phyloP scores from a whole-genome alignment of 2,888 invertebrate species.

The Erpobdella octoculata region DNA sequence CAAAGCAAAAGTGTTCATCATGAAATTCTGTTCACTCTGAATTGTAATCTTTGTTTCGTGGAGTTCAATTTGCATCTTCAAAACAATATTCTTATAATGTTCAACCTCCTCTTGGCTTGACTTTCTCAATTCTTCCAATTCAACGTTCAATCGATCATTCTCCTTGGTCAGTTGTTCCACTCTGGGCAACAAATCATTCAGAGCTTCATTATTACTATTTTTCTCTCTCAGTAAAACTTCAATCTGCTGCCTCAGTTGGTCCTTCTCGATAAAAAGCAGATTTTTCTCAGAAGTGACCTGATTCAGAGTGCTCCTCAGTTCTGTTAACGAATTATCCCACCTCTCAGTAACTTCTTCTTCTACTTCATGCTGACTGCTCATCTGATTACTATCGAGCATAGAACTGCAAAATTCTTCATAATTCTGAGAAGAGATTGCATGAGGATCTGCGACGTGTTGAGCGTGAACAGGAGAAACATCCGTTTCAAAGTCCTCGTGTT shows the following conservation, averaged over 20 bases:
- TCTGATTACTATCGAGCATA: too few relatives aligned
- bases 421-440: too few relatives aligned
- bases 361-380: neutral
- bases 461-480: neutral
- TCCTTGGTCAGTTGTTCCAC: neutral
- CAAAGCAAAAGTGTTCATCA: constrained; percentile 44
- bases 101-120: neutral
- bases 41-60: constrained; percentile 31
- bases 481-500: neutral
- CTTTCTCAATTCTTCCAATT: neutral
- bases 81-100: neutral
- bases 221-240: neutral
- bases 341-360: neutral
- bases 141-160: neutral
- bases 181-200: neutral
- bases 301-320: neutral
- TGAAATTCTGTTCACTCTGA: constrained; percentile 38
- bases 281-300: neutral
- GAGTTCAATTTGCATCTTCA: constrained; percentile 28
- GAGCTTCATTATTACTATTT: too few relatives aligned
- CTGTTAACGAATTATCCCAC: neutral
- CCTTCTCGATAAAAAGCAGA: neutral
- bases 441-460: neutral
- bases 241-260: neutral
- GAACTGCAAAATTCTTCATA: too few relatives aligned